Evolutionary conservation across 2,113 vertebrate genomes (phyloP), one percentile per base, ranked within the genome.

Genomic region (Nyctereutes procyonoides): DNA sequence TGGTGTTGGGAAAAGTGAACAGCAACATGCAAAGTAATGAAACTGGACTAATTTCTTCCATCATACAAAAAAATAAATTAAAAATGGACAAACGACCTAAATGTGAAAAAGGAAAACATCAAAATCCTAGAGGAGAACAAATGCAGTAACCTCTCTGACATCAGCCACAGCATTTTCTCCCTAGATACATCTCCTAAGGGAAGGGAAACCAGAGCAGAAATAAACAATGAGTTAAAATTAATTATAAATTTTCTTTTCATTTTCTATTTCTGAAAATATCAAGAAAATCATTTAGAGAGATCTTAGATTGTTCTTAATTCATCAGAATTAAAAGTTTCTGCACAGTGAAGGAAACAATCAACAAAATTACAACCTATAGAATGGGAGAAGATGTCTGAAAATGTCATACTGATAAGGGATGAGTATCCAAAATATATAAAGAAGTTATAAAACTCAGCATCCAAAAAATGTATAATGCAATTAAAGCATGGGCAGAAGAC

Each of bases 201-300:
- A 69, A 69, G 32, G 32, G 65, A 69, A 69, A 69, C 30, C n/a
- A 65, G n/a, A 69, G 65, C 32, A 69, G 32, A 69, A 69, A 69
- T 69, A n/a, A n/a, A 69, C 32, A 17, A 69, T 69, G 65, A 16
- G 65, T 53, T 93, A 89, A 95, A 88, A 85, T 81, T 32, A 91
- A 83, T 93, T 87, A 26, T 12, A 58, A 43, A 69, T 93, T 82
- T 95, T 92, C 14, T 77, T 90, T 86, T 51, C 2, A 22, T 12
- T 43, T 43, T 43, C 43, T 43, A 6, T 8, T 53, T 14, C n/a
- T 38, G 17, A 93, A 89, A 73, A 80, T 81, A 93, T 55, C 55
- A 69, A 79, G 26, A 80, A 51, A n/a, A 69, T 53, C 67, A 67
- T 84, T 30, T 88, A 58, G 14, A 85, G 10, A 38, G 58, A 63